Percentiles rank a stretch among this genome's conserved stretches.
These are phyloP conservation scores for Cherax quadricarinatus DNA, from an alignment of 1,140 invertebrate species.

Conservation along the genomic window DNA sequence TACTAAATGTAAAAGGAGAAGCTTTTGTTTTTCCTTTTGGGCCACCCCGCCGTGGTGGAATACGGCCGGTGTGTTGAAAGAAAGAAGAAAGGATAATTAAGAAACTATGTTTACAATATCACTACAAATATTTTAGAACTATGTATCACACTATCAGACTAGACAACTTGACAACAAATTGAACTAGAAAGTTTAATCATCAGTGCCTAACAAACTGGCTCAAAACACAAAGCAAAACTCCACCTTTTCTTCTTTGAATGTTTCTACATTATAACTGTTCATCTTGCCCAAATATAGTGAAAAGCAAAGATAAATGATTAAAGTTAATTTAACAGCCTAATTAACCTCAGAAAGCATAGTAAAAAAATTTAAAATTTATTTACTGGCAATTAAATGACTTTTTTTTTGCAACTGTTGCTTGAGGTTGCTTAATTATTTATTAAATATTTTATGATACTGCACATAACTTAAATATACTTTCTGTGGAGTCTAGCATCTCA, in stretches of 20 bases:
- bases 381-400: background rate
- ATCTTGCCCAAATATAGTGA: background rate
- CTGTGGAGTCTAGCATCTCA: too few species aligned
- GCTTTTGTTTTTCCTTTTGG: too few species aligned
- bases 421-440: too few species aligned
- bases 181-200: background rate
- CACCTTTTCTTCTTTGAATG: background rate
- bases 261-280: background rate
- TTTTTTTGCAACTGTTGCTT: background rate
- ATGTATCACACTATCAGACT: background rate
- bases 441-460: too few species aligned
- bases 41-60: too few species aligned
- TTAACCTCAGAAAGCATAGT: background rate
- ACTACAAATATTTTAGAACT: background rate
- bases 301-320: too few species aligned
- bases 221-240: background rate
- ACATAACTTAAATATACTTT: too few species aligned
- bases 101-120: background rate
- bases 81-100: background rate
- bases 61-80: too few species aligned
- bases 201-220: background rate
- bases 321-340: background rate
- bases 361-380: background rate
- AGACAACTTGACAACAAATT: background rate
- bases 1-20: too few species aligned